Evolutionary conservation across 2,888 invertebrate genomes (phyloP).

Genomic region (Megalurothrips usitatus): DNA sequence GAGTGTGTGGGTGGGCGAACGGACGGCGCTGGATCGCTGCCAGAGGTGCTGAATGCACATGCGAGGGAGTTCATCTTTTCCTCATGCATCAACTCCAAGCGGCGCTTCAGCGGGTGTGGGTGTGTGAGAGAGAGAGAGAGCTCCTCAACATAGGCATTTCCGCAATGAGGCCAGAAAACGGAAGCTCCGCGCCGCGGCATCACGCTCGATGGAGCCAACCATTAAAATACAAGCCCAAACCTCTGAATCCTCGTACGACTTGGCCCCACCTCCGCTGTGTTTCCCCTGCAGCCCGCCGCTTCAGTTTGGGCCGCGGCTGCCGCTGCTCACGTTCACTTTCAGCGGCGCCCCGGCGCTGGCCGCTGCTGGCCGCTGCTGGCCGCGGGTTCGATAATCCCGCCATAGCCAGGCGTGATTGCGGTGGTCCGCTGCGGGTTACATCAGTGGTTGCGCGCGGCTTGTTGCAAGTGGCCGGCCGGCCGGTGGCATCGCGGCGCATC

Average conservation of each 20-base stretch:
- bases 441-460: background rate
- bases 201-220: too few species aligned
- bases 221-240: too few species aligned
- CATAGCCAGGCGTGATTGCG: background rate
- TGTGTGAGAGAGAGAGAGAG: too few species aligned
- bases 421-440: background rate
- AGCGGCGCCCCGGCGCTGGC: background rate
- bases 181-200: too few species aligned
- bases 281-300: too few species aligned
- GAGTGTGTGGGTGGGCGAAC: too few species aligned
- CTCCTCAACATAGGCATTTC: too few species aligned
- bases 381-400: background rate
- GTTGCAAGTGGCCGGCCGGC: background rate
- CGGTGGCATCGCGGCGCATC: too few species aligned
- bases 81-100: background rate
- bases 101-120: background rate
- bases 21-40: background rate
- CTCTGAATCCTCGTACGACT: too few species aligned
- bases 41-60: background rate
- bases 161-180: too few species aligned
- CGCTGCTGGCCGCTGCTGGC: background rate
- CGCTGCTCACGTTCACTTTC: background rate
- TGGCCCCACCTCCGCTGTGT: too few species aligned
- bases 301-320: background rate
- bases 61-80: constrained; percentile 5